Conservation (phyloP, 2,888 invertebrate genomes). For the Osedax frankpressi region DNA sequence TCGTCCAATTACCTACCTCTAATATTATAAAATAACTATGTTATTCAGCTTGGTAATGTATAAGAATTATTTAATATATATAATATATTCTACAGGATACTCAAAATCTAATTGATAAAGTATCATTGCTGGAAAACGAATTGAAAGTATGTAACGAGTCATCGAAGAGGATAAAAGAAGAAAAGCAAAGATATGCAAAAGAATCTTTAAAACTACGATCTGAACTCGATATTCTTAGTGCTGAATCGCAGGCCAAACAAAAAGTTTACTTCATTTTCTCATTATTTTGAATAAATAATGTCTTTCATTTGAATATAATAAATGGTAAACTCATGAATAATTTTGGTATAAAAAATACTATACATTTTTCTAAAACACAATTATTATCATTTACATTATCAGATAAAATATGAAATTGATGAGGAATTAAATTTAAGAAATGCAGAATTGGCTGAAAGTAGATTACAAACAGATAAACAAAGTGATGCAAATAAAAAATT, state of each 20-base stretch:
- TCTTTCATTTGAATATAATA: too few species aligned
- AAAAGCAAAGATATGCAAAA: background rate
- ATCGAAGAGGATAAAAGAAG: background rate
- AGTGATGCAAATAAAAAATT: conserved; percentile 24
- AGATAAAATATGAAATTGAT: conserved; percentile 23
- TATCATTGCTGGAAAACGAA: background rate
- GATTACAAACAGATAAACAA: conserved; percentile 13
- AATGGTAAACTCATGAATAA: too few species aligned
- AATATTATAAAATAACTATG: too few species aligned
- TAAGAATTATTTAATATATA: too few species aligned
- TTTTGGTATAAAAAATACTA: too few species aligned
- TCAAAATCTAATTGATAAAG: background rate
- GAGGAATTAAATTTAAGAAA: conserved; percentile 30
- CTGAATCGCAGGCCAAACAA: background rate
- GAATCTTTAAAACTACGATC: background rate
- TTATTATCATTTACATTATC: too few species aligned
- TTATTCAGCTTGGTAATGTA: too few species aligned
- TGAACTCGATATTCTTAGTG: conserved; percentile 6
- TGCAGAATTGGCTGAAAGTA: conserved; percentile 28
- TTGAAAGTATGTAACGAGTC: background rate
- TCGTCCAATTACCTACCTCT: too few species aligned
- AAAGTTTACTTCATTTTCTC: background rate
- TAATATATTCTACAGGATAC: too few species aligned
- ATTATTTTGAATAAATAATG: too few species aligned
- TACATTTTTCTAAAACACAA: too few species aligned